Conservation (phyloP, 2,113 vertebrate genomes). For the Accipiter virgatus region DNA sequence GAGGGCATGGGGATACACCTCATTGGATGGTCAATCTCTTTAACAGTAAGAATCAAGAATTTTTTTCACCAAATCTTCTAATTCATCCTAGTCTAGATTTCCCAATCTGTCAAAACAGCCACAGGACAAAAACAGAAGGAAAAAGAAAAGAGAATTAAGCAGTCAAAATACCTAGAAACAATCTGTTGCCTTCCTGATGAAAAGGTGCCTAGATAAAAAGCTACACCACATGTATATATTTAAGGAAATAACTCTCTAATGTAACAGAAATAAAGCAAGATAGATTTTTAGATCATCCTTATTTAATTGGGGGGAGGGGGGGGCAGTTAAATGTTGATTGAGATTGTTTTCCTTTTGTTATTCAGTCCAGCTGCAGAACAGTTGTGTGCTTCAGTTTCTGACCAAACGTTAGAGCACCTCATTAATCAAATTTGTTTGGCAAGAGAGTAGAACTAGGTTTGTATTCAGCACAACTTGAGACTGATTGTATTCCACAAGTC, state of each 20-base stretch:
- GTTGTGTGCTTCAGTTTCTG: not conserved
- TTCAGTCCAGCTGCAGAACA: not conserved
- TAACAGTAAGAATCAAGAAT: not conserved
- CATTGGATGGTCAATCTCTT: not conserved
- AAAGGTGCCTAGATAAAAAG: not conserved
- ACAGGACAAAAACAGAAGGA: not conserved
- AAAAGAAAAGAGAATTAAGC: no score
- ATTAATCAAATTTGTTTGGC: slow-evolving; percentile 21
- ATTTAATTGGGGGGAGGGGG: not conserved
- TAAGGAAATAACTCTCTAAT: not conserved
- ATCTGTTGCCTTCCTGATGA: not conserved
- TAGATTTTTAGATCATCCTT: not conserved
- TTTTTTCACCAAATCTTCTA: not conserved
- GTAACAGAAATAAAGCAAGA: not conserved
- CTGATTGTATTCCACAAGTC: not conserved
- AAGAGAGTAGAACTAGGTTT: not conserved
- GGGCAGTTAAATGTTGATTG: not conserved
- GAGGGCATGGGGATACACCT: not conserved
- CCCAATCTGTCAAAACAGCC: not conserved
- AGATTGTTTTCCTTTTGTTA: not conserved
- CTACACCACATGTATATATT: not conserved
- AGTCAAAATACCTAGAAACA: not conserved
- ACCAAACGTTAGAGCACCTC: not conserved
- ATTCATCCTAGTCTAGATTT: not conserved
- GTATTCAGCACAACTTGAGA: not conserved